Conservation (phyloP, 2,797 vertebrate species). For the Antrozous pallidus region DNA sequence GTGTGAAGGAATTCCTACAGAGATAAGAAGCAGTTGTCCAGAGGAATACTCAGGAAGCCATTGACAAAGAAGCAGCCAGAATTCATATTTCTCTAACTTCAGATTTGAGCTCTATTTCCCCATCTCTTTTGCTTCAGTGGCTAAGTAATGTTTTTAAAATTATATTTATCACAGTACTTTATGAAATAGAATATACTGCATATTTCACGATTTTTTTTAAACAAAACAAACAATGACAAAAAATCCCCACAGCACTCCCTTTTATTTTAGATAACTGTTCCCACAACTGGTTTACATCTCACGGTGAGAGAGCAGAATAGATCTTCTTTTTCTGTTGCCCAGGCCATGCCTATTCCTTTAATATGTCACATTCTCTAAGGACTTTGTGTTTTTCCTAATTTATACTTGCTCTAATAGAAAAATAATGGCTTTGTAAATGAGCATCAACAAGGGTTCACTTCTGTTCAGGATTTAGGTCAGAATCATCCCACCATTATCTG, state of each 20-base stretch:
- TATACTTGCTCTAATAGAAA: neutral
- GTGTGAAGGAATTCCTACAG: neutral
- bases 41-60: neutral
- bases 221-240: too few species aligned
- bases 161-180: neutral
- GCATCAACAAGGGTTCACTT: neutral
- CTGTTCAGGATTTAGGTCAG: neutral
- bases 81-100: neutral
- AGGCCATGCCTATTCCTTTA: neutral
- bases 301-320: neutral
- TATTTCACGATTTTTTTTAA: neutral
- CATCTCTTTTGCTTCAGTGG: slow-evolving; percentile 27
- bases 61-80: neutral
- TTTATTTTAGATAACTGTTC: neutral
- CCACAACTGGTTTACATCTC: neutral
- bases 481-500: neutral
- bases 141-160: neutral
- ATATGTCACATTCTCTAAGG: neutral
- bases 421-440: neutral
- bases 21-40: neutral
- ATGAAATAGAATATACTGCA: slow-evolving; percentile 1
- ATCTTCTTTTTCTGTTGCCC: neutral
- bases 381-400: slow-evolving; percentile 7
- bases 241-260: neutral
- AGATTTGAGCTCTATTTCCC: neutral